A percentile compares a stretch with the other conserved stretches of the same genome.
phyloP scores from a whole-genome alignment of 2,113 vertebrate genomes.

The Lagopus leucura region DNA sequence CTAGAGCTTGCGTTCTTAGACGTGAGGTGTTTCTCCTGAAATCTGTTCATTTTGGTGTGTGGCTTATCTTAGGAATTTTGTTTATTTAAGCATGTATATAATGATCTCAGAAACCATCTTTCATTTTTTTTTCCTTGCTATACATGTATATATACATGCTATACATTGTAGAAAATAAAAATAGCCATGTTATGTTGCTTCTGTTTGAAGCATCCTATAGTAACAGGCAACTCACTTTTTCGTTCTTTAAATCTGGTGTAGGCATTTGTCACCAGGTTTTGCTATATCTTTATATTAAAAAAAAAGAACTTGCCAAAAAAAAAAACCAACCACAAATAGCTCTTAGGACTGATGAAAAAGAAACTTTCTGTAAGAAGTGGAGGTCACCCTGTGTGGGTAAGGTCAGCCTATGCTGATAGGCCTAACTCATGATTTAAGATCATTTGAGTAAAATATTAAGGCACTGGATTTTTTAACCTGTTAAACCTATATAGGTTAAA shows the following conservation, averaged over 20 bases:
- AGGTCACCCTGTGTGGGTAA: not conserved
- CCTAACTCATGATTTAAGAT: not conserved
- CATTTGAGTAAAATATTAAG: not conserved
- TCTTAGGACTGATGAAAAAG: not conserved
- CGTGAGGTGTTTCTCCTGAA: not conserved
- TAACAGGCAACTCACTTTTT: not conserved
- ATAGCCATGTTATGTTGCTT: not conserved
- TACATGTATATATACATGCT: no score
- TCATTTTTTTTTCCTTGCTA: not conserved
- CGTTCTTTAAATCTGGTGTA: not conserved
- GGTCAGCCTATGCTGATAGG: not conserved
- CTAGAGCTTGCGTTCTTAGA: rapidly evolving
- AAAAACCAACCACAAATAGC: not conserved
- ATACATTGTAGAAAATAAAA: not conserved
- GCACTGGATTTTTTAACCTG: not conserved
- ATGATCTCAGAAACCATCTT: not conserved
- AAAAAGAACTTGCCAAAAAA: no score
- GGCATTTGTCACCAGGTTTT: not conserved
- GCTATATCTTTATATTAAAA: not conserved
- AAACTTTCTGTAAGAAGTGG: not conserved
- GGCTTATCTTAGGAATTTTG: not conserved
- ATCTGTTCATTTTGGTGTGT: not conserved
- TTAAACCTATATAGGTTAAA: not conserved
- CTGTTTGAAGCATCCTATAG: not conserved
- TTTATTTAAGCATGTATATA: not conserved